Evolutionary conservation across 2,888 invertebrate species (phyloP), one percentile per base, ranked within the genome.

Genomic region (Chrysomela aeneicollis): DNA sequence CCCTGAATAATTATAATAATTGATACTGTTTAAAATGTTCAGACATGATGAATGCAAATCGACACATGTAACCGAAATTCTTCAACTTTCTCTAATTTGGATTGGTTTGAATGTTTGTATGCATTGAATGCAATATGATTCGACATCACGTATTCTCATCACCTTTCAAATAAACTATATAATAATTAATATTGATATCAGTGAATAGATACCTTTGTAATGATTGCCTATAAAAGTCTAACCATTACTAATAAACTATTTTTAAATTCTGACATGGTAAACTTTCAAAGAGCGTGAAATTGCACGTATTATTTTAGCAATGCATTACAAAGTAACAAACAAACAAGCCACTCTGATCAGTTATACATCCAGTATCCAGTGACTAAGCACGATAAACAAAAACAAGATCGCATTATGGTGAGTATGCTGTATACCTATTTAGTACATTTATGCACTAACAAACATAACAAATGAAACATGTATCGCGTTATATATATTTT

Each of bases 181-280:
- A n/a, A 53, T 57, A 19, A 59, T 59, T 50, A 59, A 49, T 50
- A 59, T 59, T 35, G 30, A 51, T 51, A 49, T 51, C 59, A 51
- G 30, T 51, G 50, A 37, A 42, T 10, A 35, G 6, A 2, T 42
- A 42, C 3, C 15, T 42, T 10, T 42, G 42, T 15, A 42, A 10
- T 15, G 42, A 42, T 42, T 42, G 15, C 2, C 68, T 63, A 61
- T 63, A 61, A 53, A 61, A 60, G 68, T 68, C 30, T 35, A 63
- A 53, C 59, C 59, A 57, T 69, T 67, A 60, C 67, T 63, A 57
- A 65, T 53, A 22, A 37, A 67, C 67, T 70, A 70, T 70, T 70
- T 70, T 67, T 70, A 70, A 70, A 67, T 63, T 49, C 61, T 70
- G 69, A 70, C 69, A 68, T 55, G 63, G 46, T 57, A 55, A 54